Conservation (phyloP, 2,888 invertebrate species). For the Macroteleia sp. region DNA sequence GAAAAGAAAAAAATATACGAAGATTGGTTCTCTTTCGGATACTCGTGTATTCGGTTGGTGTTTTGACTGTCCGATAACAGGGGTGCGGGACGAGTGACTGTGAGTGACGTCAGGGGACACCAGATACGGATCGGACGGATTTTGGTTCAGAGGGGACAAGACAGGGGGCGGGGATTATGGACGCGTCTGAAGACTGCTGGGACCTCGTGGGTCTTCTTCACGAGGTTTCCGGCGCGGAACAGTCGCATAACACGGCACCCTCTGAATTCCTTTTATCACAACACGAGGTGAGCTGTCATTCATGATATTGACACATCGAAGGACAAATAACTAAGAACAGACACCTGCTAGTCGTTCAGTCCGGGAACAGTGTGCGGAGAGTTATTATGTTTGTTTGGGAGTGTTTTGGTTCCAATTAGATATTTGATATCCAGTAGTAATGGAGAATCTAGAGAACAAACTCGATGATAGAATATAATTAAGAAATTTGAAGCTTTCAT, state of each 20-base stretch:
- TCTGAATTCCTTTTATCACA: constrained; percentile 78
- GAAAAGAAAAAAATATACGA: too few species aligned
- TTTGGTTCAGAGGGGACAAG: constrained; percentile 6
- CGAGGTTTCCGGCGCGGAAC: constrained; percentile 78
- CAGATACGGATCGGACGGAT: constrained; percentile 5
- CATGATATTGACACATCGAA: constrained; percentile 9
- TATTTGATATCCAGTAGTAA: background rate
- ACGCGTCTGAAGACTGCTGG: constrained; percentile 82
- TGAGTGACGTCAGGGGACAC: constrained; percentile 37
- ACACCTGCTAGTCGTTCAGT: background rate
- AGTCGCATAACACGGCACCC: constrained; percentile 71
- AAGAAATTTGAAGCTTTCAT: background rate
- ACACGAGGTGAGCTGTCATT: constrained; percentile 75
- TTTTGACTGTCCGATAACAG: constrained; percentile 11
- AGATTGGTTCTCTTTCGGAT: too few species aligned
- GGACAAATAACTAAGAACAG: background rate
- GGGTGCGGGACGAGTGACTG: constrained; percentile 46
- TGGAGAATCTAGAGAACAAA: background rate
- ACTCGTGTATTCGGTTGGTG: too few species aligned
- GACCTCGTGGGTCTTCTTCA: constrained; percentile 83
- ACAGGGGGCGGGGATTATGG: constrained; percentile 70
- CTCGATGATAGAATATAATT: background rate
- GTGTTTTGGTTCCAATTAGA: background rate
- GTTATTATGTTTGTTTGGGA: background rate
- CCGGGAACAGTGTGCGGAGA: too few species aligned